Base-by-base conservation (phyloP, 2,113 vertebrate genomes). In the Ctenodactylus gundi region DNA sequence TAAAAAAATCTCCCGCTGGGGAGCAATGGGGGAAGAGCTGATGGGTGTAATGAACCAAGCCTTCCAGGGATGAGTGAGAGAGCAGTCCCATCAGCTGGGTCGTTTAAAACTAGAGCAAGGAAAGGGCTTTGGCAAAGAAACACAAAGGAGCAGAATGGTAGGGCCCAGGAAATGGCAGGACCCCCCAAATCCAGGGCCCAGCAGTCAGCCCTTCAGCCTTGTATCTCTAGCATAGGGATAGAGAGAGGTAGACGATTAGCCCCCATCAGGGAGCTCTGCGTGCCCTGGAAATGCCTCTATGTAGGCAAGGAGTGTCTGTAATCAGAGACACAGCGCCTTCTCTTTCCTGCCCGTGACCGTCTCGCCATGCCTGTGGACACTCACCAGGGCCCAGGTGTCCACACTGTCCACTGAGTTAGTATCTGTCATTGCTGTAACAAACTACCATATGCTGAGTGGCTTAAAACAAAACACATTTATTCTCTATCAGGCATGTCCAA, bases 1-100 rank as follows among this genome's bases (percentile, higher is more conserved):
- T 97, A 90, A 60, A 91, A n/a, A 93, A 90, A 76, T 62, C 75
- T 55, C 80, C 85, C 96, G 89, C 94, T 96, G 41, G 90, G 87
- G 86, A 36, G 15, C 80, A 87, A 67, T 70, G 36, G 10, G 46
- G 94, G 93, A 96, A 96, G 93, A 57, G 34, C 94, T 97, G 97
- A 97, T 90, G 95, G 96, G 90, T 62, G 53, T 97, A 97, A 98
- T 80, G 85, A 97, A 95, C 78, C 91, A 70, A 94, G 39, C 11
- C 39, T 97, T 90, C 76, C 60, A 44, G 67, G 83, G 78, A 80
- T 97, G 94, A 11, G 9, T 18, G 29, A 55, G 31, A 78, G 39
- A 67, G 44, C 83, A 78, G 73, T 78, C 72, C 75, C 67, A 77
- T 81, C 68, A 58, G 95, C 36, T 39, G 29, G 49, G 41, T 89